These are phyloP conservation scores for Cichlasoma orientale DNA, from an alignment of 2,797 vertebrate species.

Conservation along the genomic window DNA sequence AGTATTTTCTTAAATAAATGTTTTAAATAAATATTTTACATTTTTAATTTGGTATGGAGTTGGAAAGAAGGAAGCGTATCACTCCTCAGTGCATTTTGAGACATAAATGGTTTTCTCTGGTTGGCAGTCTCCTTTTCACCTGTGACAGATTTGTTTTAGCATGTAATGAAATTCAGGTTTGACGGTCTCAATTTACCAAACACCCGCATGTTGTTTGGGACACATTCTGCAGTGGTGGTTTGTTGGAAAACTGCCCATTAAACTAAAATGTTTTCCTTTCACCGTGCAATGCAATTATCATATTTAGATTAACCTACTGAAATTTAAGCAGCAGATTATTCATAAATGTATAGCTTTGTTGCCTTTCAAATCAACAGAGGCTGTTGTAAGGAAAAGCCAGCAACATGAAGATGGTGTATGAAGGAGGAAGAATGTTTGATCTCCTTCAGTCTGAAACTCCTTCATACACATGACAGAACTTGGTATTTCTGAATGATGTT, in stretches of 20 bases:
- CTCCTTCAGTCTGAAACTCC: not conserved
- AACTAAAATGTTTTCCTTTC: not conserved
- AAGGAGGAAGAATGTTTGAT: not conserved
- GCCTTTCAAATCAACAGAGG: not conserved
- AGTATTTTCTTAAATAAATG: not conserved
- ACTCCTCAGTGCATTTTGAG: not conserved
- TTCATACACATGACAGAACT: not conserved
- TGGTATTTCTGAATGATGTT: not conserved
- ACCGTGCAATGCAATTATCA: not conserved
- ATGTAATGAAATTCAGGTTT: constrained; percentile 18
- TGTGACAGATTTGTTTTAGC: not conserved
- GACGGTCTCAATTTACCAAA: constrained; percentile 16
- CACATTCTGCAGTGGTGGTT: not conserved
- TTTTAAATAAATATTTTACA: not conserved
- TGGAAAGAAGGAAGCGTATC: not conserved
- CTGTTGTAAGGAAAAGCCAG: not conserved
- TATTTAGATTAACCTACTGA: constrained; percentile 6
- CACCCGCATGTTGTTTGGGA: constrained; percentile 21
- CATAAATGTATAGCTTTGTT: not conserved
- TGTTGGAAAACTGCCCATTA: constrained; percentile 2
- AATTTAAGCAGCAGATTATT: not conserved
- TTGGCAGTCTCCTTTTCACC: not conserved
- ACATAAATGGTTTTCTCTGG: not conserved
- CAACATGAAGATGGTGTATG: not conserved
- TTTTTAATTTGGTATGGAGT: not conserved